Percentiles rank a stretch among this genome's conserved stretches.
Conservation (phyloP, 2,888 invertebrate species). For the Pachydiplax longipennis region DNA sequence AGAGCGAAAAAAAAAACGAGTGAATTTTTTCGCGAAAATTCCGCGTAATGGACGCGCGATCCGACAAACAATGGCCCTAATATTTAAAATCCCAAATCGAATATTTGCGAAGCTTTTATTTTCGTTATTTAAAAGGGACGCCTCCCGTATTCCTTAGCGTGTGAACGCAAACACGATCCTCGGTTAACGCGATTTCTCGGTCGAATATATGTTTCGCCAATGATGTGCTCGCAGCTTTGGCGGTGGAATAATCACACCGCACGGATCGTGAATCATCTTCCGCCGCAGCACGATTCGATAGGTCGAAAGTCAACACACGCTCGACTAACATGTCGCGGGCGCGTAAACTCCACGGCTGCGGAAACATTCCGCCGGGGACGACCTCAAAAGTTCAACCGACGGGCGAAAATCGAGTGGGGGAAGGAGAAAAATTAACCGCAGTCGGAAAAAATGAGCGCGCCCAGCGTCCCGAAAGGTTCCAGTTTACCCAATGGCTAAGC, state of each 20-base stretch:
- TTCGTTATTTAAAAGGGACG: background rate
- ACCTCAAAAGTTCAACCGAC: background rate
- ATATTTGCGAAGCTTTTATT: background rate
- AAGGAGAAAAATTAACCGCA: background rate
- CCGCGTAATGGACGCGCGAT: background rate
- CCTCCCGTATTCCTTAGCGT: background rate
- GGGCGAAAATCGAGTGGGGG: background rate
- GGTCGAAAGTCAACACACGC: background rate
- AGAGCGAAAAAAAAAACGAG: too few species aligned
- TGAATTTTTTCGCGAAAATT: background rate
- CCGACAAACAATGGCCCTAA: background rate
- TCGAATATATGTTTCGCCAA: background rate
- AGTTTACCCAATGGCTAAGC: background rate
- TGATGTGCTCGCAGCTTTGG: background rate
- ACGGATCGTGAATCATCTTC: background rate
- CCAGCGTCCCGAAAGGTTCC: background rate
- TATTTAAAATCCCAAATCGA: background rate
- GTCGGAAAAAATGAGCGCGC: background rate
- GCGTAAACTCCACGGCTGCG: background rate
- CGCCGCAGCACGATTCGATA: background rate
- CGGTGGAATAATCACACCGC: slow-evolving; percentile 1
- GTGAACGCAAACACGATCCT: too few species aligned
- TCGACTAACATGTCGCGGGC: background rate
- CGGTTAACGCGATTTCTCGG: background rate
- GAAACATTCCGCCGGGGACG: background rate